These are phyloP conservation scores for Phocides pigmalion DNA, from an alignment of 1,140 invertebrate species.

Conservation along the genomic window DNA sequence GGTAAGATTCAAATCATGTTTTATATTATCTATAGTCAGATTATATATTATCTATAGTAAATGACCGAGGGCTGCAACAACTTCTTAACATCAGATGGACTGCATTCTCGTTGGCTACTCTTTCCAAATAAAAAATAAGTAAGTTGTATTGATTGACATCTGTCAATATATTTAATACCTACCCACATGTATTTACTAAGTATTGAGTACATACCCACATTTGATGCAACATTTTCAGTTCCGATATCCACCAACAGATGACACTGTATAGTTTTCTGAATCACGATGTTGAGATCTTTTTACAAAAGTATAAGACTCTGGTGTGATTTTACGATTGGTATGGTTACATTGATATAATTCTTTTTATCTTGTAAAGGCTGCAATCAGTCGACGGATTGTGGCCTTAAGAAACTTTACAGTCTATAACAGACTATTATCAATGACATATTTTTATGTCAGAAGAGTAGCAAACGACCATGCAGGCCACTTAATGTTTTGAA, in stretches of 20 bases:
- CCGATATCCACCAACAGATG: not conserved
- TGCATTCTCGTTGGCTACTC: too few relatives aligned
- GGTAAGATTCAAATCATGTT: too few relatives aligned
- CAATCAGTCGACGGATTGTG: constrained; percentile 41
- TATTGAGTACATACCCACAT: too few relatives aligned
- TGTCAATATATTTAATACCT: not conserved
- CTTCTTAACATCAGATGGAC: too few relatives aligned
- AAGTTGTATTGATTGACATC: too few relatives aligned
- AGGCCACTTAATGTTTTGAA: too few relatives aligned
- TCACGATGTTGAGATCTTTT: constrained; percentile 10
- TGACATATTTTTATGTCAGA: too few relatives aligned
- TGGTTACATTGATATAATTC: constrained; percentile 12
- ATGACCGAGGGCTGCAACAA: too few relatives aligned
- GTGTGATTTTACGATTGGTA: not conserved
- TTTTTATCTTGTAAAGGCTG: constrained; percentile 30
- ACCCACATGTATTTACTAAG: not conserved
- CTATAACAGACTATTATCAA: not conserved
- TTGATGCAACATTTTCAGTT: not conserved
- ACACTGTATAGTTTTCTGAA: not conserved
- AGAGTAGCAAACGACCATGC: too few relatives aligned
- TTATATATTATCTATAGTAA: too few relatives aligned
- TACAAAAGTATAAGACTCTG: not conserved
- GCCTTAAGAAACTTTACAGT: constrained; percentile 16
- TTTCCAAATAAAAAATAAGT: too few relatives aligned
- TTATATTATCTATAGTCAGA: too few relatives aligned